Conservation (phyloP, 2,797 vertebrate genomes). For the Rhabdomys pumilio region DNA sequence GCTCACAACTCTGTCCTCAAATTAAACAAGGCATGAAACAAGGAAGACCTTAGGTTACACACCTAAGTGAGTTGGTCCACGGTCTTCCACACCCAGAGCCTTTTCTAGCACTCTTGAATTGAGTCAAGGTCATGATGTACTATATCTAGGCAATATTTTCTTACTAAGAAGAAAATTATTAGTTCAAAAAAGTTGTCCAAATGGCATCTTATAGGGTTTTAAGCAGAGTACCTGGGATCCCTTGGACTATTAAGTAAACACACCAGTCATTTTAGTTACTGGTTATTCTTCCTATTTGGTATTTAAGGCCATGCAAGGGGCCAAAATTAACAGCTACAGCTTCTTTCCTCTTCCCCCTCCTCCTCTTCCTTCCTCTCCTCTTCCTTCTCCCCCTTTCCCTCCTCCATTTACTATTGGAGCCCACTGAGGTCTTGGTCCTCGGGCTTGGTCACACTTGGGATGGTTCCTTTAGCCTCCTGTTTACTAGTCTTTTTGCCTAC, state of each 20-base stretch:
- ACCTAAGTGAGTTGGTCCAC: fast-evolving
- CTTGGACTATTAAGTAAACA: not conserved
- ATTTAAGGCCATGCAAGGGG: not conserved
- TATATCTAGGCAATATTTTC: not conserved
- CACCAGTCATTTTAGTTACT: not conserved
- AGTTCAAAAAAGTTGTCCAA: not conserved
- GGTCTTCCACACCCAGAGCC: not conserved
- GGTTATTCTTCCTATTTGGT: not conserved
- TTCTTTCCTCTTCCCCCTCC: not conserved
- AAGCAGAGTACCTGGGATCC: not conserved
- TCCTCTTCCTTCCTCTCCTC: not conserved
- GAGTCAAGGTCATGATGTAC: not conserved
- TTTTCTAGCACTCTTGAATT: not conserved
- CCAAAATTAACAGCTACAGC: not conserved
- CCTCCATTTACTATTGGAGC: not conserved
- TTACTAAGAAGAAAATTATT: not conserved
- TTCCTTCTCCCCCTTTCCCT: not conserved
- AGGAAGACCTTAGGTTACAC: not conserved
- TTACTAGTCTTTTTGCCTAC: not conserved
- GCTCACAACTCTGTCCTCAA: not conserved
- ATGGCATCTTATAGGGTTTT: not conserved
- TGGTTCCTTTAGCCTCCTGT: not conserved
- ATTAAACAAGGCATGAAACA: not conserved
- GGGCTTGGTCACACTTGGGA: not conserved
- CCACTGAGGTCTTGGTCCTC: not conserved